Percentiles rank a stretch among this genome's conserved stretches.
These are phyloP conservation scores for Argentina silus DNA, from an alignment of 2,797 vertebrate species.

Conservation along the genomic window DNA sequence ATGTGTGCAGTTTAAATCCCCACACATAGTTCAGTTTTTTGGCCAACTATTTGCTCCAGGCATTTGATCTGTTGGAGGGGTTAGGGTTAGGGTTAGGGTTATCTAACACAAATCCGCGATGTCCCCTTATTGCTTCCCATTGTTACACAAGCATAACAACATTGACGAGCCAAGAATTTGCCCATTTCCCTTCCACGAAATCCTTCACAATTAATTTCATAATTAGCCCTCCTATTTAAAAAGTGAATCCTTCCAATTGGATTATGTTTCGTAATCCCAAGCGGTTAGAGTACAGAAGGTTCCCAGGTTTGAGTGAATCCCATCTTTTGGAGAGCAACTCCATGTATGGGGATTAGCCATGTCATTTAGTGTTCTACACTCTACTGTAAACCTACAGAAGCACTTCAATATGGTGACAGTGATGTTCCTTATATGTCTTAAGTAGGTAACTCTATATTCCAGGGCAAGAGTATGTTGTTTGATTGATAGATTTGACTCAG, in stretches of 20 bases:
- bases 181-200: constrained; percentile 5
- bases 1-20: constrained; percentile 63
- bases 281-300: not conserved
- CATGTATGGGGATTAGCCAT: not conserved
- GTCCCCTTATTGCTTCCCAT: constrained; percentile 44
- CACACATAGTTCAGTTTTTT: constrained; percentile 70
- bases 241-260: constrained; percentile 1
- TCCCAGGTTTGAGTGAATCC: not conserved
- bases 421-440: not conserved
- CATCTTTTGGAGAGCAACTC: not conserved
- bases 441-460: constrained; percentile 4
- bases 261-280: constrained; percentile 6
- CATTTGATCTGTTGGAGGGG: constrained; percentile 52
- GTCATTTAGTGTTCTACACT: not conserved
- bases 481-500: not conserved
- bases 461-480: not conserved
- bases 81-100: no score
- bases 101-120: constrained; percentile 51
- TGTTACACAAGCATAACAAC: constrained; percentile 58
- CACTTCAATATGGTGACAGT: not conserved
- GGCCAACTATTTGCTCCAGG: constrained; percentile 56
- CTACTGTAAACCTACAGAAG: not conserved
- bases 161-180: constrained; percentile 24
- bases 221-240: constrained; percentile 30
- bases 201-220: constrained; percentile 18